Base-by-base conservation (phyloP, 1,140 invertebrate species). In the Galendromus occidentalis region DNA sequence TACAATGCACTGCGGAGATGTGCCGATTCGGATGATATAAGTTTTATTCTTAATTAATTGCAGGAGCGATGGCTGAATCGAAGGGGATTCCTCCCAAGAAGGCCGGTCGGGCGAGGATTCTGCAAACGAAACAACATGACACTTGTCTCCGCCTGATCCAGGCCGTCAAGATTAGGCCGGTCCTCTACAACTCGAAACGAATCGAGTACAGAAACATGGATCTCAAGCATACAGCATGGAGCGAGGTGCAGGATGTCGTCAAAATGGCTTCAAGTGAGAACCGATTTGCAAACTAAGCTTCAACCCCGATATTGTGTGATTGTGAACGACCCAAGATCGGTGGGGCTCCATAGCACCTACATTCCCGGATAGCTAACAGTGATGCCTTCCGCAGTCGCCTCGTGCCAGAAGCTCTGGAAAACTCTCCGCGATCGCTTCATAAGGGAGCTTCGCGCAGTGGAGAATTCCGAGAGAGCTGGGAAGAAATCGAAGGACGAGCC, bases 321-420 rank as follows among this genome's bases (percentile, higher is more conserved):
- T n/a, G n/a, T n/a, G n/a, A n/a, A n/a, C n/a, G n/a, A n/a, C n/a
- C n/a, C n/a, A n/a, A n/a, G n/a, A n/a, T n/a, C n/a, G n/a, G n/a
- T n/a, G n/a, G n/a, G n/a, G n/a, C n/a, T n/a, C n/a, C n/a, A n/a
- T n/a, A n/a, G n/a, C n/a, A n/a, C n/a, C n/a, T n/a, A n/a, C n/a
- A n/a, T n/a, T n/a, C n/a, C n/a, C n/a, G n/a, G n/a, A n/a, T n/a
- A n/a, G n/a, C n/a, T n/a, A n/a, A n/a, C n/a, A n/a, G n/a, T n/a
- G n/a, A n/a, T n/a, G n/a, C 2, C 25, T 59, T 59, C 25, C 2
- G 17, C 22, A 59, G 51, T 59, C 25, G 51, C n/a, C n/a, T 17
- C 25, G 33, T 59, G 51, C 20, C 51, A 59, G 51, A 59, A 59
- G 51, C 51, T 59, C 25, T 59, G 51, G 51, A 59, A 59, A 59